Evolutionary conservation across 2,888 invertebrate species (phyloP), one percentile per base, ranked within the genome.

Genomic region (Penaeus monodon): DNA sequence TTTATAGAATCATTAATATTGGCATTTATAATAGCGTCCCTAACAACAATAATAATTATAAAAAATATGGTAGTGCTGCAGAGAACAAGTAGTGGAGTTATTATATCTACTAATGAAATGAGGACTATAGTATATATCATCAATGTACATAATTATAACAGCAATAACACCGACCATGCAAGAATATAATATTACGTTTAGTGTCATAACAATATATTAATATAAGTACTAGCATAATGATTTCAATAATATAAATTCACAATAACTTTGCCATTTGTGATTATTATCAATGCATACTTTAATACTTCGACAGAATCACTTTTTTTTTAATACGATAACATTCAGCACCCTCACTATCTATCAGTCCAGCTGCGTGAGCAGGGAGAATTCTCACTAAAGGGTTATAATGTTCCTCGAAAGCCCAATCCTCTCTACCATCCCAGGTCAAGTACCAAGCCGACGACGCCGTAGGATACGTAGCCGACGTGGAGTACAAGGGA

Each of bases 381-480:
- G 57, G 10, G 17, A 57, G 17, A 57, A 57, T 57, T 17, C 57
- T 1, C 57, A 1, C 49, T 14, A 57, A 49, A 38, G 0, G 17
- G 14, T 57, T 14, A 12, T 57, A 57, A 14, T 57, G 49, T 14
- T 57, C 49, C 12, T 57, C 17, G 2, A 12, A 57, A 57, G 49
- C 14, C 17, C 14, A 57, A 14, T 57, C 57, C 57, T 57, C 57
- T 57, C 4, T 2, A 14, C 27, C 73, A 29, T 17, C 22, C 2
- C 81, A 85, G 85, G 85, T 85, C 66, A 74, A 76, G 33, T 85
- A 85, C 76, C 65, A 65, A 14, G 85, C 85, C 7, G 81, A 85
- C 76, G 81, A 85, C 76, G 76, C 66, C 63, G 68, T 85, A 8
- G 85, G 85, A 20, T 85, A 76, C 38, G 85, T 85, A 29, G 85